Base-by-base conservation (phyloP, 2,888 invertebrate genomes). In the Synergus laeviventris region DNA sequence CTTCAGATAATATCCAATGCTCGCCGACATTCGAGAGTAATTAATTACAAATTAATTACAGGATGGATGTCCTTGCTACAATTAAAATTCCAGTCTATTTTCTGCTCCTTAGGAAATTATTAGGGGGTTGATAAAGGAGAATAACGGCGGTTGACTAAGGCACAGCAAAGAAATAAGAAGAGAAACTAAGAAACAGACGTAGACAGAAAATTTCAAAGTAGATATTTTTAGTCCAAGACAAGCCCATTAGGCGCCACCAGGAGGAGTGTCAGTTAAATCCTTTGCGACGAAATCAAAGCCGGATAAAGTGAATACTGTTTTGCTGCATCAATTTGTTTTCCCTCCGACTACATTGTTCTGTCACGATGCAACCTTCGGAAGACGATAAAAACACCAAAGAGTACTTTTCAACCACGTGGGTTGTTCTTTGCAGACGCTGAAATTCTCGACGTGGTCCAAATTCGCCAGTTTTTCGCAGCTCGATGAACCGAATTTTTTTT, bases 231-330 rank as follows among this genome's bases (percentile, higher is more conserved):
- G 85, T 79, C 60, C 79, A 81, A 84, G 86, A 83, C 84, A 81
- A 84, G 83, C 82, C 85, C 87, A 86, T 86, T 86, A 86, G 84
- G 83, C 86, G 85, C 86, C 86, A 84, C 81, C 70, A 70, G 78
- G 42, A 18, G 38, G 80, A 74, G 76, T 81, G 79, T 81, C 79
- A 80, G 80, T 84, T 77, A 83, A 84, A 84, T 83, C 83, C 83
- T 82, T 82, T 81, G 81, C 76, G 78, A 82, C 78, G 77, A 79
- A 85, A 85, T 86, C 86, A 85, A 86, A 85, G 83, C 79, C 66
- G 38, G 56, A 80, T 79, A 82, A 80, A 78, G 70, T 70, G 70
- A 70, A 59, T 70, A 64, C 61, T 75, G 76, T 74, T 77, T 81
- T 78, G 74, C 36, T 66, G 56, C 74, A 54, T 49, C 74, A 62